These are phyloP conservation scores for Trachurus trachurus DNA, from an alignment of 2,797 vertebrate genomes.

Conservation along the genomic window DNA sequence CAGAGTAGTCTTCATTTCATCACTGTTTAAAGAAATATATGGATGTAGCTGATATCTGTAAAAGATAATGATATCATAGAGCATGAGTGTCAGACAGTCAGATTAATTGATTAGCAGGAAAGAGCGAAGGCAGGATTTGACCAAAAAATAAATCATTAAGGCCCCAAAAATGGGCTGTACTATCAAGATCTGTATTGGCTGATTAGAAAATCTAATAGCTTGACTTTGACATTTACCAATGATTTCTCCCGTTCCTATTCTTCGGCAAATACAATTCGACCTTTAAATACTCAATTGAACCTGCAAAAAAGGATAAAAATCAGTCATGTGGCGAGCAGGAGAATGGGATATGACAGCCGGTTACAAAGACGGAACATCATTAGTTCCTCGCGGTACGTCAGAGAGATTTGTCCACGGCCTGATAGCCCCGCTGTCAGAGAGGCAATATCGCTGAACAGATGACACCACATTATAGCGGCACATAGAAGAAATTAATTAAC, in stretches of 20 bases:
- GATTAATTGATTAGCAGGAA: slow-evolving; percentile 38
- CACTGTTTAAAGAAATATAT: slow-evolving; percentile 53
- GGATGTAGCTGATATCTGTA: slow-evolving; percentile 29
- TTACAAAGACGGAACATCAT: slow-evolving; percentile 71
- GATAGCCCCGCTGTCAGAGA: slow-evolving; percentile 76
- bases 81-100: slow-evolving; percentile 2
- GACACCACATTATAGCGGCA: slow-evolving; percentile 73
- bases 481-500: slow-evolving; percentile 81
- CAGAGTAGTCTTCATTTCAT: slow-evolving; percentile 31
- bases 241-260: slow-evolving; percentile 53
- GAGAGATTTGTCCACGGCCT: slow-evolving; percentile 71
- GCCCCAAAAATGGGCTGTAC: slow-evolving; percentile 30
- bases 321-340: slow-evolving; percentile 62
- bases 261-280: slow-evolving; percentile 70
- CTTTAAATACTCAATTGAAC: slow-evolving; percentile 81
- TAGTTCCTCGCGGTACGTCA: slow-evolving; percentile 71
- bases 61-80: slow-evolving; percentile 33
- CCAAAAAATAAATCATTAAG: slow-evolving; percentile 61
- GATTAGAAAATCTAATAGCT: slow-evolving; percentile 68
- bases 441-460: slow-evolving; percentile 75
- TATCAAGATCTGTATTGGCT: slow-evolving; percentile 49
- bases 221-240: slow-evolving; percentile 72
- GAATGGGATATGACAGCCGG: slow-evolving; percentile 76
- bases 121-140: slow-evolving; percentile 25
- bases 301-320: slow-evolving; percentile 69